Conservation (phyloP, 2,797 vertebrate species). For the Loris lydekkerianus region DNA sequence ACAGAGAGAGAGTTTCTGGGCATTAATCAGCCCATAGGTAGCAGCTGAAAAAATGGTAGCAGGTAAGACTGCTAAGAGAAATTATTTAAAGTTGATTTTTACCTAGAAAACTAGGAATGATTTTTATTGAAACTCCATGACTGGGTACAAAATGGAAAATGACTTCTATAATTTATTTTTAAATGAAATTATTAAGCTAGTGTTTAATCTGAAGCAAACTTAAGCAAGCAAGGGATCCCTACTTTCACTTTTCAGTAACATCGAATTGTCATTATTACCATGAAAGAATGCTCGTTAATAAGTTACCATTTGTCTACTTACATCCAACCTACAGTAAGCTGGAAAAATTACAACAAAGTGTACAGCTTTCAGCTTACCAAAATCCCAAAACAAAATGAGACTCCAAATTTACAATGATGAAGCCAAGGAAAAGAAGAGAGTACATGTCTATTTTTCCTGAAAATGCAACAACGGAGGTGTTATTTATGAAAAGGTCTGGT, state of each 20-base stretch:
- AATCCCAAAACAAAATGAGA: not conserved
- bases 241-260: conserved; percentile 47
- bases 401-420: not conserved
- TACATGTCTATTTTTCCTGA: not conserved
- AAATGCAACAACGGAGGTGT: not conserved
- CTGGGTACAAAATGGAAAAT: conserved; percentile 30
- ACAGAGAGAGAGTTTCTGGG: not conserved
- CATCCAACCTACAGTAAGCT: not conserved
- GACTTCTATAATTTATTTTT: conserved; percentile 34
- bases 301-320: not conserved
- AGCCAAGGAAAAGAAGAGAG: conserved; percentile 18
- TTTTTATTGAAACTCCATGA: conserved; percentile 24
- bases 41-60: not conserved
- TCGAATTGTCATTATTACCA: not conserved
- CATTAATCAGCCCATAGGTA: not conserved
- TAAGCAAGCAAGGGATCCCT: not conserved
- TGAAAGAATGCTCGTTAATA: not conserved
- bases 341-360: not conserved
- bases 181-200: conserved; percentile 54
- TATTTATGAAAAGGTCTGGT: not conserved
- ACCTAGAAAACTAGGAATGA: not conserved
- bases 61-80: not conserved
- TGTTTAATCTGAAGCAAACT: conserved; percentile 22
- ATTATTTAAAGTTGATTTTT: not conserved
- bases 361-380: conserved; percentile 31